Evolutionary conservation across 2,113 vertebrate species (phyloP).

Genomic region (Dicaeum eximium): DNA sequence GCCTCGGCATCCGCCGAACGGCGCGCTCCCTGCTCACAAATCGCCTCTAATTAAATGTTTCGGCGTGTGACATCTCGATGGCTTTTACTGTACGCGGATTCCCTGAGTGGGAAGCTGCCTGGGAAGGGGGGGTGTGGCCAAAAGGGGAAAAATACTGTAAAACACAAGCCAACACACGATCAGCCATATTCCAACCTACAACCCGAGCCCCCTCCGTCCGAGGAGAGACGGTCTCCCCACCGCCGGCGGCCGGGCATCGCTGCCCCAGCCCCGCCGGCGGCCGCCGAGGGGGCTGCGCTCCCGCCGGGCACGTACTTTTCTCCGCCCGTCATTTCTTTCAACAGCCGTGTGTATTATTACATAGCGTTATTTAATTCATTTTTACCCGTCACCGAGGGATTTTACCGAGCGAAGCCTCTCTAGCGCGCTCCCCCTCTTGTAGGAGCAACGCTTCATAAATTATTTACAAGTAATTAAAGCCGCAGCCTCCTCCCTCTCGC

Average conservation of each 20-base stretch:
- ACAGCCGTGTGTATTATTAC: not conserved
- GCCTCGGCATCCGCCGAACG: not conserved
- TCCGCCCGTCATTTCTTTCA: not conserved
- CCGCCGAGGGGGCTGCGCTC: not conserved
- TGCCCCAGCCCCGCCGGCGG: not conserved
- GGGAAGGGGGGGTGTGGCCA: conserved; percentile 87
- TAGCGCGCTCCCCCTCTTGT: conserved; percentile 2
- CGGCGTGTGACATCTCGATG: conserved; percentile 67
- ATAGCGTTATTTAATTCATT: not conserved
- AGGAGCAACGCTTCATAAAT: conserved; percentile 68
- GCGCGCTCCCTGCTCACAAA: conserved; percentile 37
- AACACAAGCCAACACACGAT: conserved; percentile 81
- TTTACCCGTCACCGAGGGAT: not conserved
- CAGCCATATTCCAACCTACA: conserved; percentile 66
- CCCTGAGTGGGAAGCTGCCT: conserved; percentile 79
- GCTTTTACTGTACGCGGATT: conserved; percentile 82
- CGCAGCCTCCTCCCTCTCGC: conserved; percentile 48
- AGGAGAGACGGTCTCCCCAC: not conserved
- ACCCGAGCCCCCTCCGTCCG: not conserved
- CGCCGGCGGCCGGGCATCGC: not conserved
- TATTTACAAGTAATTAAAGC: conserved; percentile 71
- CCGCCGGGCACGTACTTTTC: not conserved
- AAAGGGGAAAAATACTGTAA: conserved; percentile 82
- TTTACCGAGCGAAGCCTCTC: conserved; percentile 5
- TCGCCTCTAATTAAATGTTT: conserved; percentile 68